Evolutionary conservation across 2,113 vertebrate genomes (phyloP).

Genomic region (Calypte anna): DNA sequence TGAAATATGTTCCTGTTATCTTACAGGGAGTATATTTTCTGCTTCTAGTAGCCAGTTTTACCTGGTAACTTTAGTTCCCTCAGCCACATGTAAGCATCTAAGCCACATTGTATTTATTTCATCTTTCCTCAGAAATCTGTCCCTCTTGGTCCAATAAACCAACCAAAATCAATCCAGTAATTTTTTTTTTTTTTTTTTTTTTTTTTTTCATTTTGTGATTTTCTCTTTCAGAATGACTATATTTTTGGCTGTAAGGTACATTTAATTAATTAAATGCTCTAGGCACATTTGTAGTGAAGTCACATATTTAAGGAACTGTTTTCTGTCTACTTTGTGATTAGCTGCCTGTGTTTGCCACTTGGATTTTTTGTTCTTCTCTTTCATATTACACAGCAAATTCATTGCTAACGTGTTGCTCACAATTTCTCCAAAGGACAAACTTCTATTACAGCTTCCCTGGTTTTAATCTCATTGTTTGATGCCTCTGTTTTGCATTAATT

Average conservation of each 20-base stretch:
- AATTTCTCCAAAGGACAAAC: not conserved
- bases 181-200: not conserved
- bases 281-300: not conserved
- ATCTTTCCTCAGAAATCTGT: not conserved
- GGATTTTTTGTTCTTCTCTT: not conserved
- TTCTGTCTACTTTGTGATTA: not conserved
- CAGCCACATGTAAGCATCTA: not conserved
- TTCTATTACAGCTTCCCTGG: not conserved
- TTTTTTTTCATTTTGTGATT: not conserved
- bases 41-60: not conserved
- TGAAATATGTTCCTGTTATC: not conserved
- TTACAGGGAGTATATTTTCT: not conserved
- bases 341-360: not conserved
- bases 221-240: not conserved
- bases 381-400: not conserved
- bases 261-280: not conserved
- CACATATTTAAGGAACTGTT: not conserved
- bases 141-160: not conserved
- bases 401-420: not conserved
- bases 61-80: not conserved
- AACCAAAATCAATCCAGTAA: not conserved
- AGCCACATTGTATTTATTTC: not conserved
- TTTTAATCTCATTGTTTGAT: not conserved
- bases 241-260: not conserved
- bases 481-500: not conserved